Base-by-base conservation (phyloP, 2,888 invertebrate species). In the Lasioglossum villosulum region DNA sequence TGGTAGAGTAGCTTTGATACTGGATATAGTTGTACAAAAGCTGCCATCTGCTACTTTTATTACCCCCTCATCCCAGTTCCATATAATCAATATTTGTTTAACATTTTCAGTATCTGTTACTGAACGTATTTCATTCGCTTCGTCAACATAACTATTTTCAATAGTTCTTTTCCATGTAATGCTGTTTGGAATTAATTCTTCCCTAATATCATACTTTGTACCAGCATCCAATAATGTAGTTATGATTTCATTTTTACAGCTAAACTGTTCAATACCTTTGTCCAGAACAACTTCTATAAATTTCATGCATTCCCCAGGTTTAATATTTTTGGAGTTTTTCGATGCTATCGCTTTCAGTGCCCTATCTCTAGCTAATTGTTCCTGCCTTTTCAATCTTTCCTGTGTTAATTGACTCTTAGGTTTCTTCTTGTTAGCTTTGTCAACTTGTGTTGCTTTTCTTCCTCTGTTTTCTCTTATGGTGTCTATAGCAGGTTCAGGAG, bases 101-200 rank as follows among this genome's bases (percentile, higher is more conserved):
- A 95, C 94, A 66, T 90, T 84, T 23, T 89, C 84, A 19, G 66
- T 45, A 19, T 79, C 42, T 3, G 77, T 87, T 59, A 78, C 84
- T 5, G 86, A 88, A 83, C 89, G 73, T 37, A 92, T 83, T 80
- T 94, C 86, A 90, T 95, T 89, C n/a, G 89, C 75, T 16, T 90
- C 88, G 59, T 92, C 88, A 4, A 93, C 23, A 81, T 91, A 91
- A 81, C 93, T 75, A 12, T 92, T 80, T 63, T 94, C 93, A 1
- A 93, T 73, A 45, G 86, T 93, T 90, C 95, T 93, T 37, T 86
- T 95, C 96, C 96, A 96, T 2, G 94, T 94, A 56, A 96, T 93
- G 75, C 95, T 93, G 74, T 94, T 94, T 27, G 95, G 93, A 80
- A 95, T 88, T 37, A 93, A 73, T 88, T 95, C 95, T 19, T 93